These are phyloP conservation scores for Bembecia ichneumoniformis DNA, from an alignment of 2,888 invertebrate genomes.

Conservation along the genomic window DNA sequence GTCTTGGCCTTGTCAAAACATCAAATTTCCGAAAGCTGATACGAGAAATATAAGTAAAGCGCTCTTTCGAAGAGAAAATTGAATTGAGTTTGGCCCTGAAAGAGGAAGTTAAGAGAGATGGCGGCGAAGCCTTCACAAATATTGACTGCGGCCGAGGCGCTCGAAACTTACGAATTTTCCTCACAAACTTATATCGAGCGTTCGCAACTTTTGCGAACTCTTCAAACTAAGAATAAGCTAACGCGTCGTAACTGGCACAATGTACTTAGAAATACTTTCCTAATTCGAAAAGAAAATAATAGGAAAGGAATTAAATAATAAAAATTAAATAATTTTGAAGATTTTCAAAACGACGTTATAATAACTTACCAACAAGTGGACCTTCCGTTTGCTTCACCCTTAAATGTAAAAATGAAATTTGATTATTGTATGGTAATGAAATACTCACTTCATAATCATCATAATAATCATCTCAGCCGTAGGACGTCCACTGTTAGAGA, in stretches of 20 bases:
- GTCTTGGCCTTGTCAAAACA: conserved; percentile 1
- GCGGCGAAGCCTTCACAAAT: conserved; percentile 36
- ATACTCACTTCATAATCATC: too few species aligned
- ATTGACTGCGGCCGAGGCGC: conserved; percentile 35
- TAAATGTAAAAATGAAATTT: too few species aligned
- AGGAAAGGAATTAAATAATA: too few species aligned
- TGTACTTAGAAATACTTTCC: too few species aligned
- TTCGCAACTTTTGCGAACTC: neutral
- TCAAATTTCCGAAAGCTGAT: conserved; percentile 25
- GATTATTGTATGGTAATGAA: too few species aligned
- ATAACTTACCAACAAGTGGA: too few species aligned
- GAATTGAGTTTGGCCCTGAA: conserved; percentile 29
- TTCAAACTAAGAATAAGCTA: neutral
- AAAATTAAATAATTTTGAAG: too few species aligned
- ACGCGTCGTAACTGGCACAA: neutral
- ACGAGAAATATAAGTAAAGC: conserved; percentile 39
- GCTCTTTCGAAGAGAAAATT: conserved; percentile 32
- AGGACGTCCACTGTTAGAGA: too few species aligned
- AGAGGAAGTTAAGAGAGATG: conserved; percentile 28
- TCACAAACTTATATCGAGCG: conserved; percentile 14
- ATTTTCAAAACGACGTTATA: too few species aligned
- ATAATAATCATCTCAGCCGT: too few species aligned
- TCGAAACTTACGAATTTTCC: conserved; percentile 28
- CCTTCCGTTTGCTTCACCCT: too few species aligned
- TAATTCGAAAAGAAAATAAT: too few species aligned